These are phyloP conservation scores for Tokudaia tokunoshimensis DNA, from an alignment of 2,797 vertebrate species.

Conservation along the genomic window DNA sequence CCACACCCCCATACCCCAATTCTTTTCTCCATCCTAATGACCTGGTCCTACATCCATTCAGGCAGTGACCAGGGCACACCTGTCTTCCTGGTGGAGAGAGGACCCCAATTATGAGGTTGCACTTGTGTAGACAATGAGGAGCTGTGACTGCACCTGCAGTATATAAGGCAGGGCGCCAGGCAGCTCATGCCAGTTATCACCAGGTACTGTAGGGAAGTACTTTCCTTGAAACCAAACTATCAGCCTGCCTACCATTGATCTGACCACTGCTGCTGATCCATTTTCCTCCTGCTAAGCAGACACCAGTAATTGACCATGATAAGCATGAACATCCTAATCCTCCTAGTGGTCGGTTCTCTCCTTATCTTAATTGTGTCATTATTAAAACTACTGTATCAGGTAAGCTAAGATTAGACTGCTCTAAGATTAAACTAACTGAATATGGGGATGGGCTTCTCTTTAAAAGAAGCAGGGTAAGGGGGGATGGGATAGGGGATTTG, in stretches of 20 bases:
- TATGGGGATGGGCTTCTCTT: background rate
- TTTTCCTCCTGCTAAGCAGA: background rate
- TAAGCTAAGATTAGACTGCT: background rate
- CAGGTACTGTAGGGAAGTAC: rapidly evolving
- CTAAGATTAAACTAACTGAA: background rate
- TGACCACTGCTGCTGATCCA: background rate
- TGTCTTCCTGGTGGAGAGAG: background rate
- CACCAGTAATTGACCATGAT: background rate
- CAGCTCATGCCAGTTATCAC: background rate
- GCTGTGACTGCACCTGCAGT: background rate
- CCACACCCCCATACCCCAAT: background rate
- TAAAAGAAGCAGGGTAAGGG: background rate
- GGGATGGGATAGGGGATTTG: too few species aligned
- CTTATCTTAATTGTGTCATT: rapidly evolving
- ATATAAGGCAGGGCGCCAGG: background rate
- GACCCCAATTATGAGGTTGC: background rate
- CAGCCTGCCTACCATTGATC: background rate
- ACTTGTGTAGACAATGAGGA: background rate
- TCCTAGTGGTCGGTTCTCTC: background rate
- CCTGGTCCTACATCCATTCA: background rate
- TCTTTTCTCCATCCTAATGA: background rate
- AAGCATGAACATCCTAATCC: background rate
- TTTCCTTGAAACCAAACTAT: rapidly evolving
- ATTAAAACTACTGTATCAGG: background rate
- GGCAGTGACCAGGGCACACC: background rate